These are phyloP conservation scores for Ptiloglossa arizonensis DNA, from an alignment of 1,140 invertebrate species.

Conservation along the genomic window DNA sequence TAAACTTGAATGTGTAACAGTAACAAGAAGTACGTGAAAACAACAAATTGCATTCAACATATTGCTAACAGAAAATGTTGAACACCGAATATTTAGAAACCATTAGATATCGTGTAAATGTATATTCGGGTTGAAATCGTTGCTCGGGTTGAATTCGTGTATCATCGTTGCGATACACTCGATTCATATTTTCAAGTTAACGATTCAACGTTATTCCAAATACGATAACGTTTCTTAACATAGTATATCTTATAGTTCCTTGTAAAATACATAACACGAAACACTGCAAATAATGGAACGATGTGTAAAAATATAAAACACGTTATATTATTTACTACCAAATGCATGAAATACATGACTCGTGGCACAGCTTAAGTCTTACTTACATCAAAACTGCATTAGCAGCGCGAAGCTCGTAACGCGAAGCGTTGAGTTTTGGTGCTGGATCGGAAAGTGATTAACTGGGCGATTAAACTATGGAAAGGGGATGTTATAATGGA, in stretches of 20 bases:
- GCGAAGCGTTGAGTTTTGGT: conserved; percentile 66
- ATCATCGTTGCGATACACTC: too few species aligned
- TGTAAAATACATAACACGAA: not conserved
- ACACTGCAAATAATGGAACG: not conserved
- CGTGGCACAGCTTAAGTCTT: conserved; percentile 2
- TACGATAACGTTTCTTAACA: not conserved
- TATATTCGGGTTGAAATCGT: not conserved
- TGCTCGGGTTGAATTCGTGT: too few species aligned
- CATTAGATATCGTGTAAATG: conserved; percentile 4
- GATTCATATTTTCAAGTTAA: too few species aligned
- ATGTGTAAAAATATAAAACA: conserved; percentile 4
- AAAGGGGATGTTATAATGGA: conserved; percentile 44
- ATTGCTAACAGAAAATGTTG: not conserved
- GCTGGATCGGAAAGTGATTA: conserved; percentile 50
- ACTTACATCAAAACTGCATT: conserved; percentile 70
- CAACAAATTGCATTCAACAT: conserved; percentile 13
- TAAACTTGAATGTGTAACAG: conserved; percentile 51
- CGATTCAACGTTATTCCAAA: too few species aligned
- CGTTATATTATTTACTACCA: conserved; percentile 2
- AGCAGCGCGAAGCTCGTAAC: conserved; percentile 63
- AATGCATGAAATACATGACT: conserved; percentile 21
- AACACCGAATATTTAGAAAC: not conserved
- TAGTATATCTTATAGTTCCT: conserved; percentile 28
- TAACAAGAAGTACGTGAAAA: conserved; percentile 29
- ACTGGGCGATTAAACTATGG: conserved; percentile 44